Evolutionary conservation across 2,797 vertebrate genomes (phyloP).

Genomic region (Philypnodon macrostomus): DNA sequence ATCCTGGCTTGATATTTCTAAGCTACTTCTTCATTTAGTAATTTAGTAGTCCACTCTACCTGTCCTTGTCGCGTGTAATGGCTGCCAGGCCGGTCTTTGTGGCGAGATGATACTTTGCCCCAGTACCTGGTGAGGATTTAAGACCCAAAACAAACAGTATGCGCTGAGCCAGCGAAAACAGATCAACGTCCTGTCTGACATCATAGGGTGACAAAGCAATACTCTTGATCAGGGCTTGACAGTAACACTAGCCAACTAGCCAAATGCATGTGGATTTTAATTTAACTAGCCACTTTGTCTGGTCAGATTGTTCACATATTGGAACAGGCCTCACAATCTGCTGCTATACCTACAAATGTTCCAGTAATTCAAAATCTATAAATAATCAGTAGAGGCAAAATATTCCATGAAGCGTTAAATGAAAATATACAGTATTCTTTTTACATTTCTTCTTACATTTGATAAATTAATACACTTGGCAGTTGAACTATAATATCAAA

Average conservation of each 20-base stretch:
- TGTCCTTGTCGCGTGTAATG: conserved; percentile 11
- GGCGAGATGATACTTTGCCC: conserved; percentile 53
- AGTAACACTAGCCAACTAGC: background rate
- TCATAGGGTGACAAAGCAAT: conserved; percentile 25
- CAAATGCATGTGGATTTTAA: no score
- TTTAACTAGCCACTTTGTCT: no score
- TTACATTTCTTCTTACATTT: no score
- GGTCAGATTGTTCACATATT: no score
- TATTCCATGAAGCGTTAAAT: no score
- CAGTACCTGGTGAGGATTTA: conserved; percentile 45
- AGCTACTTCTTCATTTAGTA: conserved; percentile 17
- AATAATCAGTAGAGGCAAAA: no score
- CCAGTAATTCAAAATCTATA: no score
- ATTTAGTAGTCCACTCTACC: conserved; percentile 30
- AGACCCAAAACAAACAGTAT: conserved; percentile 66
- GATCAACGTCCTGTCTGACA: conserved; percentile 29
- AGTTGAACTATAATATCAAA: no score
- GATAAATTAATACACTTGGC: no score
- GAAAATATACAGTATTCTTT: no score
- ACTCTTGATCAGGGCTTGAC: background rate
- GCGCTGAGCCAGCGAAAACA: conserved; percentile 55
- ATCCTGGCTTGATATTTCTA: conserved; percentile 17
- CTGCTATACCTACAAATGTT: no score
- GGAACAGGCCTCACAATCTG: no score
- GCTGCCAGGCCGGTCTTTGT: conserved; percentile 39